Evolutionary conservation across 2,113 vertebrate species (phyloP), one percentile per base, ranked within the genome.

Genomic region (Corythornis vintsioides): DNA sequence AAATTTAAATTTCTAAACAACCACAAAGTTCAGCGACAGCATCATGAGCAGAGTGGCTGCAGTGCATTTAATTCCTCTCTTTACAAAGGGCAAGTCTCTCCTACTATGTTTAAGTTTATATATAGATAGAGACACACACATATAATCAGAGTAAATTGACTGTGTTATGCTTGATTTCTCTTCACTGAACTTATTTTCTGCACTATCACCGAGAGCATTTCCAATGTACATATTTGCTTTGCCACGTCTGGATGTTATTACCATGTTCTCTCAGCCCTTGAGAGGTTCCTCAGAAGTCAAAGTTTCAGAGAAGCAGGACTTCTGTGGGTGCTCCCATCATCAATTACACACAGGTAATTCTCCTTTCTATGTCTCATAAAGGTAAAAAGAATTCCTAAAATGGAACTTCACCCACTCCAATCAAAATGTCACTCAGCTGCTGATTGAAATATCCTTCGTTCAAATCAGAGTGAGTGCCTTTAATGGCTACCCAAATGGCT

Each of bases 401-500:
- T 42, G 48, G 90, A 96, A 91, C 86, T 75, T 92, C 59, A 75
- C 72, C 88, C 66, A 35, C 56, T 71, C 84, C 83, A 90, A 92
- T 95, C 96, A 96, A 97, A 96, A 96, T 90, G 95, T 80, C 92
- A 84, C 88, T 97, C n/a, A 91, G 87, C 55, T 88, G 81, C 91
- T 57, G 86, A 96, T 71, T 59, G 80, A 96, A 96, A 96, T 93
- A 95, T 82, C 92, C 94, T 93, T 93, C 88, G 89, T 86, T 90
- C 89, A 77, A 92, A 97, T 90, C 92, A 95, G 90, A 89, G 83
- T 63, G 83, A 95, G 92, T 85, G 79, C 72, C 83, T 93, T 95
- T 94, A 94, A 96, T 91, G 86, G 86, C 94, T 89, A 81, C 78
- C 96, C 95, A 91, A 95, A 96, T 85, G 61, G 57, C 83, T 93